Evolutionary conservation across 2,797 vertebrate genomes (phyloP).

Genomic region (Clarias platycephalus): DNA sequence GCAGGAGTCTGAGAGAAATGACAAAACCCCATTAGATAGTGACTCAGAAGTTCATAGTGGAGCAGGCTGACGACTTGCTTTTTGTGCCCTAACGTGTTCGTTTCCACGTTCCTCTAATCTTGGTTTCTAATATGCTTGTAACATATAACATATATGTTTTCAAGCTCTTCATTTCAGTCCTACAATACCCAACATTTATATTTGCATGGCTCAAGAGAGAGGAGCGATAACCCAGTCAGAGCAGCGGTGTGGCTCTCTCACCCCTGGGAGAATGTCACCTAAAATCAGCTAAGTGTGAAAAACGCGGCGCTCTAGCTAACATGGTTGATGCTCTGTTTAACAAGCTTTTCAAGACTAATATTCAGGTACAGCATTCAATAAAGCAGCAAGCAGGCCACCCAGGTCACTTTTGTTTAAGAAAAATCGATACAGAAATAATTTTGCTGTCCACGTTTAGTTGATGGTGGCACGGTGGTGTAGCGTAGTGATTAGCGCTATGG

Average conservation of each 20-base stretch:
- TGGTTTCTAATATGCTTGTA: no score
- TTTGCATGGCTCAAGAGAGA: no score
- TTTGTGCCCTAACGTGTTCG: constrained; percentile 1
- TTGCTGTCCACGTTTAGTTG: neutral
- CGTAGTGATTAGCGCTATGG: no score
- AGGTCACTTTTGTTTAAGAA: neutral
- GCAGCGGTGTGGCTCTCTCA: no score
- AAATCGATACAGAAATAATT: neutral
- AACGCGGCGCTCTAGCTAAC: neutral
- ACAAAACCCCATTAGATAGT: constrained; percentile 22
- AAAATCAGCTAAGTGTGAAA: no score
- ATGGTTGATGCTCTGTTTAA: neutral
- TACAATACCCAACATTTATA: no score
- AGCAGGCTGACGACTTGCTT: constrained; percentile 5
- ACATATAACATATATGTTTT: no score
- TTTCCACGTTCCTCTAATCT: no score
- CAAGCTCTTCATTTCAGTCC: no score
- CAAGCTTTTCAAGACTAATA: neutral
- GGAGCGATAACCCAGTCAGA: no score
- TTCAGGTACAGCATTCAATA: neutral
- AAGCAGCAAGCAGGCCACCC: neutral
- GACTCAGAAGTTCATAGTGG: constrained; percentile 22
- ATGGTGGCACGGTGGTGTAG: neutral
- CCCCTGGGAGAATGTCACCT: no score
- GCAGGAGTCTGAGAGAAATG: constrained; percentile 32